phyloP scores from a whole-genome alignment of 1,140 invertebrate species.

The Drosophila miranda region DNA sequence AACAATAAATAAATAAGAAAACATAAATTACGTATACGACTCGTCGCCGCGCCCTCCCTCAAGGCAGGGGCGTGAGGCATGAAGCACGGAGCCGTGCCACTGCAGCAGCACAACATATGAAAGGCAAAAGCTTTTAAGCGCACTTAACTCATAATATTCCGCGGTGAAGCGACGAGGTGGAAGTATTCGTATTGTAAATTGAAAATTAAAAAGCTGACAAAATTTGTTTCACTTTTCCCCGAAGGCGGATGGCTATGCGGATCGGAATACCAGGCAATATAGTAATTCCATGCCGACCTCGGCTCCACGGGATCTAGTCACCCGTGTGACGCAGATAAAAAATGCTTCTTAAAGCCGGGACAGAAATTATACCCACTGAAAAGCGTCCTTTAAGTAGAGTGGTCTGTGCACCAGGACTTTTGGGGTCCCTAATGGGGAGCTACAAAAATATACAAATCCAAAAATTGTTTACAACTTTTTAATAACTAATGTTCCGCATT shows the following conservation, averaged over 20 bases:
- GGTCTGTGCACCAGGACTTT: slow-evolving; percentile 1
- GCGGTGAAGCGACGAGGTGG: slow-evolving; percentile 22
- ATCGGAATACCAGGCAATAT: slow-evolving; percentile 2
- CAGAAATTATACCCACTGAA: neutral
- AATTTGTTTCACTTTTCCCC: slow-evolving; percentile 46
- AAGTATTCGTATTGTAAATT: slow-evolving; percentile 54
- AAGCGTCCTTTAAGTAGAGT: slow-evolving; percentile 1
- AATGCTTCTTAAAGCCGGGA: neutral
- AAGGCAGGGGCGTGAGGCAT: slow-evolving; percentile 1
- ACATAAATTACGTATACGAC: slow-evolving; percentile 68
- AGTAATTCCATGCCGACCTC: slow-evolving; percentile 11
- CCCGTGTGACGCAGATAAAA: neutral
- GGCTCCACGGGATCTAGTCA: no score
- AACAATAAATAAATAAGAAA: slow-evolving; percentile 70
- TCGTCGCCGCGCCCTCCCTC: slow-evolving; percentile 17
- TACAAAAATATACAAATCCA: slow-evolving; percentile 3
- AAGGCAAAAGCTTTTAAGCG: slow-evolving; percentile 78
- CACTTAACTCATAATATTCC: slow-evolving; percentile 76
- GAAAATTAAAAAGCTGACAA: slow-evolving; percentile 76
- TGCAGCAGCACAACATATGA: slow-evolving; percentile 55
- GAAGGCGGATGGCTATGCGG: slow-evolving; percentile 17
- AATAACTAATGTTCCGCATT: slow-evolving; percentile 54
- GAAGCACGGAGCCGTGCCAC: slow-evolving; percentile 8
- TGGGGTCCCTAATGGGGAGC: neutral
- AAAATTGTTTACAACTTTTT: slow-evolving; percentile 67